phyloP scores from a whole-genome alignment of 1,140 invertebrate species.

The Phortica variegata region DNA sequence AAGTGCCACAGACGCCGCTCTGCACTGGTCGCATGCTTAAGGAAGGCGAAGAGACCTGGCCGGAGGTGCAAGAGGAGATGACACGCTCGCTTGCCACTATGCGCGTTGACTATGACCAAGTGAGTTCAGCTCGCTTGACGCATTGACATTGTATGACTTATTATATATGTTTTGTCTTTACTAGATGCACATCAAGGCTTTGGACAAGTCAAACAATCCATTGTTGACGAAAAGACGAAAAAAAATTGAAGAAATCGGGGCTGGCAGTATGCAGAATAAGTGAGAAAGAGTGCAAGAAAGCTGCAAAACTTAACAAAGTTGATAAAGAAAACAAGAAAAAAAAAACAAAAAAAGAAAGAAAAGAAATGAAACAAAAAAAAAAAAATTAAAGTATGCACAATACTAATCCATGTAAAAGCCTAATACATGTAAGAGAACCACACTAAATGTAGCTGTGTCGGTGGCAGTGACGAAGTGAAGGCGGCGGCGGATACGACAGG shows the following conservation, averaged over 20 bases:
- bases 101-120: constrained; percentile 91
- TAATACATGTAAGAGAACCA: no score
- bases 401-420: no score
- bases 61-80: constrained; percentile 98
- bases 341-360: constrained; percentile 13
- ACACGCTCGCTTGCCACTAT: constrained; percentile 93
- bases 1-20: constrained; percentile 90
- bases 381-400: background rate
- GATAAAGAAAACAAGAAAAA: constrained; percentile 7
- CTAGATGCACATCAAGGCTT: constrained; percentile 80
- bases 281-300: constrained; percentile 10
- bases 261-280: constrained; percentile 17
- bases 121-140: constrained; percentile 22
- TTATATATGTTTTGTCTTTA: constrained; percentile 6
- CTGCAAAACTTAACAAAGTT: constrained; percentile 3
- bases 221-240: constrained; percentile 84
- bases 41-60: constrained; percentile 91
- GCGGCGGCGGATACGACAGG: no score
- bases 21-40: constrained; percentile 83
- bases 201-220: constrained; percentile 89
- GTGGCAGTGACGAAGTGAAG: no score
- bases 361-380: constrained; percentile 17
- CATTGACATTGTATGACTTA: constrained; percentile 11
- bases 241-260: constrained; percentile 57
- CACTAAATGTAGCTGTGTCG: no score